phyloP scores from a whole-genome alignment of 2,797 vertebrate genomes.

The Neosilurus hyrtlii region DNA sequence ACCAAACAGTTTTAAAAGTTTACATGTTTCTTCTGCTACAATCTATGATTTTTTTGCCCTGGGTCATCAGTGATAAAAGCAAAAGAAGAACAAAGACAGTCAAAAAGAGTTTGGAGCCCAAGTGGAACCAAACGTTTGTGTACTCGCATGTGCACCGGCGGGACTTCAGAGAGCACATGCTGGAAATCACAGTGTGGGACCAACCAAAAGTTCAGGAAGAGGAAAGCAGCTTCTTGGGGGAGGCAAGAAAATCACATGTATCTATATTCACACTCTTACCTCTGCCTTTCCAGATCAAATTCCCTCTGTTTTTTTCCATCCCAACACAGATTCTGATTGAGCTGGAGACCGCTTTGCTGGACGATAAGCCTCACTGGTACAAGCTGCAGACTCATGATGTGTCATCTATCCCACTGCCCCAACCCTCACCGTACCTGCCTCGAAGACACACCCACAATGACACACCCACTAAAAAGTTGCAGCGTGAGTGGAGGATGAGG shows the following conservation, averaged over 20 bases:
- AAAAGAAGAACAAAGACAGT: slow-evolving; percentile 90
- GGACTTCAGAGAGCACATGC: slow-evolving; percentile 88
- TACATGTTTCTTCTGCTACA: background rate
- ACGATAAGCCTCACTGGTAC: slow-evolving; percentile 98
- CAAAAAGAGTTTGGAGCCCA: slow-evolving; percentile 86
- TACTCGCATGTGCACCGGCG: slow-evolving; percentile 87
- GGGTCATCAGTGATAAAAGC: slow-evolving; percentile 80
- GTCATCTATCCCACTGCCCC: slow-evolving; percentile 95
- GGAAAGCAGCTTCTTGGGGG: slow-evolving; percentile 87
- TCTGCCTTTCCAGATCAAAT: background rate
- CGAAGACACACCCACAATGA: slow-evolving; percentile 86
- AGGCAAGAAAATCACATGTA: slow-evolving; percentile 62
- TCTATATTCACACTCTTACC: background rate
- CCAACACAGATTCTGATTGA: slow-evolving; percentile 90
- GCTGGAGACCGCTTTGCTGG: slow-evolving; percentile 95
- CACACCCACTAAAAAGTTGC: slow-evolving; percentile 88
- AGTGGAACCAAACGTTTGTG: slow-evolving; percentile 90
- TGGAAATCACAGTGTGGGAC: slow-evolving; percentile 90
- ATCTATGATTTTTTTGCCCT: background rate
- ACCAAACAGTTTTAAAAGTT: no score
- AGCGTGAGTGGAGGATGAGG: slow-evolving; percentile 80
- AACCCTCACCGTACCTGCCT: slow-evolving; percentile 90
- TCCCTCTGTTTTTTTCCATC: background rate
- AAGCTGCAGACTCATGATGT: slow-evolving; percentile 96
- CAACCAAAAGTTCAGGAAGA: slow-evolving; percentile 86